Evolutionary conservation across 2,113 vertebrate species (phyloP).

Genomic region (Cardinalis cardinalis): DNA sequence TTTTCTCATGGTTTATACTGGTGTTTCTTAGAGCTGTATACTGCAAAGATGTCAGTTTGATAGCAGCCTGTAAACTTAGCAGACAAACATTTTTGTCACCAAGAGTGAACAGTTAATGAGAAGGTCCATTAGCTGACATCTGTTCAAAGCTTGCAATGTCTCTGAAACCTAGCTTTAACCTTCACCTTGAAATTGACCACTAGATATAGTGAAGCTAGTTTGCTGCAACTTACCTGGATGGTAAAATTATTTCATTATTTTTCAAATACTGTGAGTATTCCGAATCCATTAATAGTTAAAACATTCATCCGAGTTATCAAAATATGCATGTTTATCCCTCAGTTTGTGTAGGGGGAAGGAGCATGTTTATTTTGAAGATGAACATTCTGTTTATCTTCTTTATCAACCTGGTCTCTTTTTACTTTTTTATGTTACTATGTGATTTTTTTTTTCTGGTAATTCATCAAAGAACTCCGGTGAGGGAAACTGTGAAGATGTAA

Average conservation of each 20-base stretch:
- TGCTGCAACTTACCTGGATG: background rate
- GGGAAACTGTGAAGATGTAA: background rate
- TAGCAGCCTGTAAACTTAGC: background rate
- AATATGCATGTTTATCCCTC: background rate
- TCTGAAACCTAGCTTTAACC: background rate
- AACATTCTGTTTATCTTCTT: background rate
- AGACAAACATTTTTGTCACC: background rate
- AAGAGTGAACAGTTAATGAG: background rate
- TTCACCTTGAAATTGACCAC: background rate
- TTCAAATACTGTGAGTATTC: background rate
- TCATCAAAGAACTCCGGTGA: background rate
- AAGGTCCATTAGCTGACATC: background rate
- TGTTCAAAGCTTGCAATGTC: background rate
- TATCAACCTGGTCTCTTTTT: background rate
- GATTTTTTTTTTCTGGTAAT: background rate
- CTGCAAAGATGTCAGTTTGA: background rate
- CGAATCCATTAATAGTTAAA: accelerated
- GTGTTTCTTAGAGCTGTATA: background rate
- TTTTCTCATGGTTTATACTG: background rate
- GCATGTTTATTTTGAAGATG: background rate
- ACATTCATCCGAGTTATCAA: background rate
- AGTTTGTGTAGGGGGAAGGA: background rate
- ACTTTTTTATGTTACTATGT: background rate
- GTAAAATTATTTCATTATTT: background rate
- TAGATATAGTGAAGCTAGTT: background rate